Conservation (phyloP, 2,113 vertebrate genomes). For the Eptesicus fuscus region DNA sequence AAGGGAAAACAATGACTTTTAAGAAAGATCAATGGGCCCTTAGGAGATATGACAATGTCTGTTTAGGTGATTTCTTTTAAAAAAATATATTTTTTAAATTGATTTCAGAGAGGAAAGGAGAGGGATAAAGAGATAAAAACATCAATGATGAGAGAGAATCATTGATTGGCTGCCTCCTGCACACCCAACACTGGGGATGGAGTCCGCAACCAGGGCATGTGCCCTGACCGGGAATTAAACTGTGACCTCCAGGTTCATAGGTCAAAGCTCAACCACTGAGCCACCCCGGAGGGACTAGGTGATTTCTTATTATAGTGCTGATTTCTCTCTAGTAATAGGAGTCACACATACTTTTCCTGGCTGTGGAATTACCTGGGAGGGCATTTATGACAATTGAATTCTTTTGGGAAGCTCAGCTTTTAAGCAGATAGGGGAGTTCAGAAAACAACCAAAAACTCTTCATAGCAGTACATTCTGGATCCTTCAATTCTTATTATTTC, state of each 20-base stretch:
- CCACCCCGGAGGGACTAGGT: neutral
- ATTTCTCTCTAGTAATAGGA: neutral
- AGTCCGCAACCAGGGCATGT: too few species aligned
- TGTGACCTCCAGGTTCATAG: too few species aligned
- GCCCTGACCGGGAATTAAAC: too few species aligned
- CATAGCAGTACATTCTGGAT: neutral
- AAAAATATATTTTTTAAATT: too few species aligned
- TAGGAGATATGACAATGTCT: neutral
- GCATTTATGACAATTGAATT: neutral
- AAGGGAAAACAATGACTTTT: conserved; percentile 11
- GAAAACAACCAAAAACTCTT: neutral
- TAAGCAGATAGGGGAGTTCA: neutral
- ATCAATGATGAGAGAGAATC: too few species aligned
- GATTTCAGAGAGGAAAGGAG: too few species aligned
- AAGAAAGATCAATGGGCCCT: neutral
- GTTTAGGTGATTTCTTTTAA: neutral
- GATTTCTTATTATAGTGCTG: neutral
- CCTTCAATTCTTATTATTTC: neutral
- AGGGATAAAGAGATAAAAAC: too few species aligned
- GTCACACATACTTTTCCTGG: neutral
- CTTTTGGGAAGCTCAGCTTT: conserved; percentile 1
- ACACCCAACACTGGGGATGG: too few species aligned
- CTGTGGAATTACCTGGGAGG: neutral
- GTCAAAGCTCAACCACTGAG: too few species aligned
- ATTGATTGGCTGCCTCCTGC: too few species aligned